A percentile compares a stretch with the other conserved stretches of the same genome.
These are phyloP conservation scores for Danio albolineatus DNA, from an alignment of 2,797 vertebrate species.

Conservation along the genomic window DNA sequence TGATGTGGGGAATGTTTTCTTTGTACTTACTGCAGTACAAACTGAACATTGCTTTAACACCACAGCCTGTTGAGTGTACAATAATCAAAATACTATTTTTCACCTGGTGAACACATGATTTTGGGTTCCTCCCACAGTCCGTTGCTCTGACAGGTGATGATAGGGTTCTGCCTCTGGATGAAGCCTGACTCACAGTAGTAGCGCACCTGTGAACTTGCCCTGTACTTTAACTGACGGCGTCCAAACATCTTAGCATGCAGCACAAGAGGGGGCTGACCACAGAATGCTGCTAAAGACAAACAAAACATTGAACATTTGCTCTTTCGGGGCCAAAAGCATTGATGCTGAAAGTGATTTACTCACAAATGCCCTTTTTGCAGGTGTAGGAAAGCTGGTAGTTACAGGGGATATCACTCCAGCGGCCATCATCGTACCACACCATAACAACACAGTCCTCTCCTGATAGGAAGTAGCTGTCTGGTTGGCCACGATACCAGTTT, in stretches of 20 bases:
- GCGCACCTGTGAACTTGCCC: constrained; percentile 81
- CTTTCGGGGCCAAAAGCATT: too few species aligned
- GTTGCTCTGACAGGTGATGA: constrained; percentile 82
- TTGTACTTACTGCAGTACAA: too few species aligned
- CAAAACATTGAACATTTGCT: background rate
- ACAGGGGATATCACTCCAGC: constrained; percentile 95
- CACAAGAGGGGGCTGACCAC: constrained; percentile 82
- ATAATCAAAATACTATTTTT: constrained; percentile 42
- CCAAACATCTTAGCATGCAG: constrained; percentile 83
- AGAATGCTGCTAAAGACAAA: constrained; percentile 79
- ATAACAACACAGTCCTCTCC: constrained; percentile 96
- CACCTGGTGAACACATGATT: constrained; percentile 81
- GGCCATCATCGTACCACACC: constrained; percentile 90
- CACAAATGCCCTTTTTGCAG: constrained; percentile 94
- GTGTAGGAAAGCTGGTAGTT: constrained; percentile 97
- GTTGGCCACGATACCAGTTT: constrained; percentile 93
- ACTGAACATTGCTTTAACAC: too few species aligned
- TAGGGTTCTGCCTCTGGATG: constrained; percentile 82
- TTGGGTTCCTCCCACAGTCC: constrained; percentile 88
- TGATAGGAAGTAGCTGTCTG: constrained; percentile 95
- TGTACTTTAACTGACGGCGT: constrained; percentile 79
- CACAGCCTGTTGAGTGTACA: too few species aligned
- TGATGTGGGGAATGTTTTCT: too few species aligned
- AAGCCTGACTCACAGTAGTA: constrained; percentile 86
- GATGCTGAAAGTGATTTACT: constrained; percentile 63